Base-by-base conservation (phyloP, 2,113 vertebrate species). In the Calypte anna region DNA sequence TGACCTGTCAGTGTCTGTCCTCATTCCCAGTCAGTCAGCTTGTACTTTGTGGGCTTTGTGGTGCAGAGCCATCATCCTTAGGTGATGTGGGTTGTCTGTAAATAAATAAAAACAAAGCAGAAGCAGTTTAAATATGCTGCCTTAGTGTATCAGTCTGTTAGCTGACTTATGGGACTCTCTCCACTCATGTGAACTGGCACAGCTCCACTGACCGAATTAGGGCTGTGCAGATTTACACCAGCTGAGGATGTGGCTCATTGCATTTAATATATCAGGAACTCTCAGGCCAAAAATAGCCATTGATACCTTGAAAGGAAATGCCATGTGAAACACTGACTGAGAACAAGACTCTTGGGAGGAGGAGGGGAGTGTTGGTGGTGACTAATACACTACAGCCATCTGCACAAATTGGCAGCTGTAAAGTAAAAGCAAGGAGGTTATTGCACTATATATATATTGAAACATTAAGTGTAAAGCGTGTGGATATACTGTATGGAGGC, bases 251-350 rank as follows among this genome's bases (percentile, higher is more conserved):
- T 91, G 85, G 82, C 94, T 96, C 69, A 0, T 72, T 94, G 82
- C 36, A 0, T 96, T 90, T 90, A 61, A 91, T 90, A 59, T 50
- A 93, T 64, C 87, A 90, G 93, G 95, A 96, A 93, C 90, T 77
- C 64, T 77, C 0, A 2, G 79, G 86, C 93, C 93, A 83, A 97
- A 94, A 97, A 96, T 97, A 97, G 93, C 91, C 82, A 28, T 62
- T 40, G 94, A 93, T 96, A 96, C 93, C 96, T 91, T 96, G 96
- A 96, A 97, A 97, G 95, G 96, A 97, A 97, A 96, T 94, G 88
- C 93, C 95, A 78, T 88, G 91, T 91, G 94, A 90, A 94, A 90
- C 8, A 14, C 87, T 94, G 95, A 90, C 93, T 5, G 19, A 95
- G 87, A 97, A 87, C 85, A 92, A 55, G 89, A 28, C 87, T 93